A percentile compares a stretch with the other conserved stretches of the same genome.
Conservation (phyloP, 2,888 invertebrate genomes). For the Ferrisia virgata region DNA sequence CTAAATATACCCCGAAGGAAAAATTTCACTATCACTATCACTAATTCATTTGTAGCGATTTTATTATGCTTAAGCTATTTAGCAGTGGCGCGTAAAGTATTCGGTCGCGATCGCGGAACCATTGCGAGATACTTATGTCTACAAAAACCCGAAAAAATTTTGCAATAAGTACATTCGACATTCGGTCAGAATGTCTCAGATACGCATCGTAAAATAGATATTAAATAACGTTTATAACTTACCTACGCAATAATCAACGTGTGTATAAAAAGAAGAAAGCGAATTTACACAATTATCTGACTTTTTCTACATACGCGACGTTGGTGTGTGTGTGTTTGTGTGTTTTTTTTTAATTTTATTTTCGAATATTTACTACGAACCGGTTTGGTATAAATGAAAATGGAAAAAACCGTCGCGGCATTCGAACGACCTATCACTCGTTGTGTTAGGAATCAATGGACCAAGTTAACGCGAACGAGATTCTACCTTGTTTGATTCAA, state of each 20-base stretch:
- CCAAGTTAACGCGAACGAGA: neutral
- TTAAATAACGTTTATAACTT: conserved; percentile 19
- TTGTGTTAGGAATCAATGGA: neutral
- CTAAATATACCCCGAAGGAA: no score
- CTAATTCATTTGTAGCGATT: no score
- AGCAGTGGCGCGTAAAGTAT: neutral
- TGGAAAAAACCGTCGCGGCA: neutral
- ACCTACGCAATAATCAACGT: conserved; percentile 27
- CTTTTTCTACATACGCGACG: neutral
- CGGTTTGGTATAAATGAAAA: conserved; percentile 3
- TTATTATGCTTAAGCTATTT: no score
- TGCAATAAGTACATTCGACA: neutral
- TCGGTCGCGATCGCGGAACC: neutral
- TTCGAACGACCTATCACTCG: neutral
- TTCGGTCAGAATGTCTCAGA: conserved; percentile 3
- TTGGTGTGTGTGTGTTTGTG: neutral
- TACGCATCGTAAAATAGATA: neutral
- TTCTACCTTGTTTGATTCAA: neutral
- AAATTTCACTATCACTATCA: no score
- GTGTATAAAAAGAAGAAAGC: conserved; percentile 21
- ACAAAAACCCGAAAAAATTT: neutral
- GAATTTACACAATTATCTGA: conserved; percentile 15
- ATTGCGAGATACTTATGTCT: neutral
- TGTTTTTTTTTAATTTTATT: neutral
- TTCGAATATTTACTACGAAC: neutral